phyloP scores from a whole-genome alignment of 1,140 invertebrate species.

The Psilanteris sp. region DNA sequence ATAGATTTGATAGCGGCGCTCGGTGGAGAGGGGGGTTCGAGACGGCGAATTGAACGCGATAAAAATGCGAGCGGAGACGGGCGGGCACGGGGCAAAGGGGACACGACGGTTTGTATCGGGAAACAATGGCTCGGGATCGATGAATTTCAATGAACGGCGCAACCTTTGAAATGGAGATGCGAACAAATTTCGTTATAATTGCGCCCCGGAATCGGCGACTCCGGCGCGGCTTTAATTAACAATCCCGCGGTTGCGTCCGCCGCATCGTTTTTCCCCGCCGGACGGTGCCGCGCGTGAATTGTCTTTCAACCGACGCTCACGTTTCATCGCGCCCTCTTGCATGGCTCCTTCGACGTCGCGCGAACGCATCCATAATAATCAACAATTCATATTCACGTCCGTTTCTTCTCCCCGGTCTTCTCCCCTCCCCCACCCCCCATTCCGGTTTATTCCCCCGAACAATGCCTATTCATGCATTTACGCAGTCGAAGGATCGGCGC shows the following conservation, averaged over 20 bases:
- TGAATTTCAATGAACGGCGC: conserved; percentile 1
- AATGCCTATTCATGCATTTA: conserved; percentile 4
- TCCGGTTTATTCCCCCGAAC: too few species aligned
- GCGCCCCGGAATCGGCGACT: too few species aligned
- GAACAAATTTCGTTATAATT: conserved; percentile 23
- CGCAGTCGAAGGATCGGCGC: not conserved
- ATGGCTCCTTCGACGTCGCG: too few species aligned
- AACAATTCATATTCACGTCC: conserved; percentile 35
- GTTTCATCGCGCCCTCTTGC: conserved; percentile 43
- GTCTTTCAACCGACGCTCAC: conserved; percentile 32
- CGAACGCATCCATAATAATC: too few species aligned
- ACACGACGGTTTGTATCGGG: too few species aligned
- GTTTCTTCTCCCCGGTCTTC: not conserved
- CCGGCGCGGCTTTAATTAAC: too few species aligned
- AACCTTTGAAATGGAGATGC: conserved; percentile 4
- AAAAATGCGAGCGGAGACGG: not conserved
- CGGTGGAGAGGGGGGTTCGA: too few species aligned
- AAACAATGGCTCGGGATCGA: not conserved
- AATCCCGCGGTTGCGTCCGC: conserved; percentile 54
- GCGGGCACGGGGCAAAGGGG: too few species aligned
- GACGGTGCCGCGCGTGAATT: conserved; percentile 29
- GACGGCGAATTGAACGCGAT: conserved; percentile 5
- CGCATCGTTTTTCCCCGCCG: not conserved
- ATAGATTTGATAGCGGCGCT: conserved; percentile 19
- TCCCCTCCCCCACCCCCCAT: too few species aligned